Conservation (phyloP, 2,113 vertebrate genomes). For the Collichthys lucidus region DNA sequence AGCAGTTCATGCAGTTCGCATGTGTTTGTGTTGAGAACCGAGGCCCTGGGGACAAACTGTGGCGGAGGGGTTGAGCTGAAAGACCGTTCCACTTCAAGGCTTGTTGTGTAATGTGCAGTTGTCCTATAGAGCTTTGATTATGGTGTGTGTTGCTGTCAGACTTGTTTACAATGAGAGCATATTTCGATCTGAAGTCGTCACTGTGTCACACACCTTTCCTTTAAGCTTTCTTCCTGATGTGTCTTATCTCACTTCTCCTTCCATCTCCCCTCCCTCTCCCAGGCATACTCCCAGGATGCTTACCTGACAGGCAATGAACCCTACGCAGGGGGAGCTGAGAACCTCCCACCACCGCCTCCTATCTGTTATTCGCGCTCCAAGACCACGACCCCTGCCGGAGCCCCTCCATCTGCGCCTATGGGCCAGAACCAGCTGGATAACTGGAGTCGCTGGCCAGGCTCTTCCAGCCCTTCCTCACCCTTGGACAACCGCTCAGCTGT, state of each 20-base stretch:
- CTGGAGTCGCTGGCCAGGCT: conserved; percentile 81
- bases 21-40: conserved; percentile 55
- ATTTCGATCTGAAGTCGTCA: conserved; percentile 6
- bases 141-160: conserved; percentile 27
- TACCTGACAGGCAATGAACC: conserved; percentile 96
- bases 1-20: conserved; percentile 46
- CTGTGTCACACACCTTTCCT: conserved; percentile 13
- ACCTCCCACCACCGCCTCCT: conserved; percentile 93
- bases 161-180: conserved; percentile 30
- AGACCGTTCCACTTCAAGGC: conserved; percentile 20
- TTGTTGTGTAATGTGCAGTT: conserved; percentile 25
- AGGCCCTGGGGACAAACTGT: conserved; percentile 51
- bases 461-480: conserved; percentile 81
- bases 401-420: conserved; percentile 72
- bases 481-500: conserved; percentile 78
- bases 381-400: conserved; percentile 81
- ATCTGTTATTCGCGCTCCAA: conserved; percentile 90
- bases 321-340: conserved; percentile 90
- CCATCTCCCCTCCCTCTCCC: conserved; percentile 27
- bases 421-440: conserved; percentile 85
- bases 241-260: conserved; percentile 6
- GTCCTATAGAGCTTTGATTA: conserved; percentile 7
- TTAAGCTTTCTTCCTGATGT: neutral
- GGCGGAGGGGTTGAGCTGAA: conserved; percentile 25
- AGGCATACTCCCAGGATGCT: conserved; percentile 98